Percentiles rank a stretch among this genome's conserved stretches.
Evolutionary conservation across 1,140 invertebrate species (phyloP).

Genomic region (Cotesia glomerata): DNA sequence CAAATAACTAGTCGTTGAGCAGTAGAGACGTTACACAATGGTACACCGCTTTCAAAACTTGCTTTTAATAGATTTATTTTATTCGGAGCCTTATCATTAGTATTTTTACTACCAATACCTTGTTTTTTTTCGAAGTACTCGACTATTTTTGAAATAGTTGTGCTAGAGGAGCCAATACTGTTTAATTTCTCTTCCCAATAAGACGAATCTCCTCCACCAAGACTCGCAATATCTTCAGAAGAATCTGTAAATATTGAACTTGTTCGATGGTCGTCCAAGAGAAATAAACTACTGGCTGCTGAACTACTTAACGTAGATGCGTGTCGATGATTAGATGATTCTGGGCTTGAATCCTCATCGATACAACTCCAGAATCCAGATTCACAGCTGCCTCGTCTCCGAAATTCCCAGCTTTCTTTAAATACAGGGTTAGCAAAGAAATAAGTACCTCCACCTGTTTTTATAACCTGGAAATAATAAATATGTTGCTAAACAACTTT

Average conservation of each 20-base stretch:
- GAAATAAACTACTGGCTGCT: slow-evolving; percentile 68
- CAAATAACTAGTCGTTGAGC: slow-evolving; percentile 75
- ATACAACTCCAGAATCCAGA: slow-evolving; percentile 88
- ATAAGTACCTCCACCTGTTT: slow-evolving; percentile 58
- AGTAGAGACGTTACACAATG: slow-evolving; percentile 54
- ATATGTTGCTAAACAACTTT: neutral
- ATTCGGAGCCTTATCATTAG: slow-evolving; percentile 45
- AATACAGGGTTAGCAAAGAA: slow-evolving; percentile 65
- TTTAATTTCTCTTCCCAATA: slow-evolving; percentile 72
- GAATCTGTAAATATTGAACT: slow-evolving; percentile 87
- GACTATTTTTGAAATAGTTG: slow-evolving; percentile 80
- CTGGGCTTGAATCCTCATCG: slow-evolving; percentile 71
- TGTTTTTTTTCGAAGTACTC: slow-evolving; percentile 86
- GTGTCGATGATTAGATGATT: slow-evolving; percentile 57
- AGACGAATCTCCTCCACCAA: slow-evolving; percentile 75
- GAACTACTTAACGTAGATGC: slow-evolving; percentile 66
- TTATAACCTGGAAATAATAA: slow-evolving; percentile 50
- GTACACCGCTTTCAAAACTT: slow-evolving; percentile 53
- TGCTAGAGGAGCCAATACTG: slow-evolving; percentile 68
- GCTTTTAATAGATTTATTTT: slow-evolving; percentile 53
- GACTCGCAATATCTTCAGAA: slow-evolving; percentile 82
- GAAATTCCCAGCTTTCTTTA: slow-evolving; percentile 61
- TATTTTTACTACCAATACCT: slow-evolving; percentile 45
- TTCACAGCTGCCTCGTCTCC: slow-evolving; percentile 83
- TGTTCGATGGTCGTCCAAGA: slow-evolving; percentile 72